These are phyloP conservation scores for Parasteatoda tepidariorum DNA, from an alignment of 1,140 invertebrate genomes.

Conservation along the genomic window DNA sequence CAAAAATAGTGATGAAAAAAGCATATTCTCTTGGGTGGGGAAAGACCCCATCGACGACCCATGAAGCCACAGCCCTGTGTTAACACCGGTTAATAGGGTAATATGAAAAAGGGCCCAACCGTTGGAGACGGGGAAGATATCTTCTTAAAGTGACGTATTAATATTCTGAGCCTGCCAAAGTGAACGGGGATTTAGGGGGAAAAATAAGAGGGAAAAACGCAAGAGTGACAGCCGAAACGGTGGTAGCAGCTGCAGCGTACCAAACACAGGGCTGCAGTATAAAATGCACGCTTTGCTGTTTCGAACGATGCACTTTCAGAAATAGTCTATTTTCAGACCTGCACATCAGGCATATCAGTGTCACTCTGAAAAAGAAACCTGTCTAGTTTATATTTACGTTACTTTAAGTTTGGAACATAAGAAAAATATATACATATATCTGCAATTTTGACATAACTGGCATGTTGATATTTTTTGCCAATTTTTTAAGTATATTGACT, in stretches of 20 bases:
- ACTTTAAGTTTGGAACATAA: not conserved
- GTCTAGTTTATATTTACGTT: not conserved
- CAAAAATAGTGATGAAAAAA: not conserved
- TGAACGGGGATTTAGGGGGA: conserved; percentile 24
- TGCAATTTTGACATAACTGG: not conserved
- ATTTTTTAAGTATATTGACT: no score
- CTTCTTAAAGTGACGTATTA: conserved; percentile 58
- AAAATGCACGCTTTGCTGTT: not conserved
- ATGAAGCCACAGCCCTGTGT: conserved; percentile 50
- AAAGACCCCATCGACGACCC: conserved; percentile 19
- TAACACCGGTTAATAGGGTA: conserved; percentile 47
- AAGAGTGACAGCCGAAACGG: conserved; percentile 36
- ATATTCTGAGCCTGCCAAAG: conserved; percentile 56
- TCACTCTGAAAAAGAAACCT: not conserved
- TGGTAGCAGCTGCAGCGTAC: conserved; percentile 18
- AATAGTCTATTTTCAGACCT: not conserved
- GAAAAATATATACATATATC: not conserved
- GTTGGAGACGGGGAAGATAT: not conserved
- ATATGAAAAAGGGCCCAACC: conserved; percentile 12
- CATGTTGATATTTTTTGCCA: no score
- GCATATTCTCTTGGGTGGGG: not conserved
- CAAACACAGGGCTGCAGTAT: not conserved
- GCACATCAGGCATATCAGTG: not conserved
- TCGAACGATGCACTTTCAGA: conserved; percentile 15
- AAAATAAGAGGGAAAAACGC: conserved; percentile 4